Evolutionary conservation across 2,797 vertebrate genomes (phyloP).

Genomic region (Pangasius macronema): DNA sequence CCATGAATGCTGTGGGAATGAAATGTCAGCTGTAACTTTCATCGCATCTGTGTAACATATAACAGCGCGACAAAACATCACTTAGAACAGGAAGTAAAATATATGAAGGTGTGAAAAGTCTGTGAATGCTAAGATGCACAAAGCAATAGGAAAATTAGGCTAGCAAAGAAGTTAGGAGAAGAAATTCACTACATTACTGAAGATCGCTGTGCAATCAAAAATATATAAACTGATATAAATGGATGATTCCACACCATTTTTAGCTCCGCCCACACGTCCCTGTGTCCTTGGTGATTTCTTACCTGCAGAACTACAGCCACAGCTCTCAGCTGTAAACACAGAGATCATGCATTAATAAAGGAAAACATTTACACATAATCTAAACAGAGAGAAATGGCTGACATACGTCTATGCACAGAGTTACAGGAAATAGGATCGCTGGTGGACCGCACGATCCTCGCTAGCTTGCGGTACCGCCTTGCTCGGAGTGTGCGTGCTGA

Average conservation of each 20-base stretch:
- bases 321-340: conserved; percentile 75
- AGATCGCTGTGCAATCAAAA: not conserved
- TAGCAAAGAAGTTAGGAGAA: not conserved
- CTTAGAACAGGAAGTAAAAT: not conserved
- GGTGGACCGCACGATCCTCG: conserved; percentile 87
- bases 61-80: too few relatives aligned
- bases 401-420: conserved; percentile 79
- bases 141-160: not conserved
- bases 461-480: conserved; percentile 72
- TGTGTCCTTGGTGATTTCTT: conserved; percentile 57
- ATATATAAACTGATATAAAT: too few relatives aligned
- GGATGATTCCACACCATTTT: not conserved
- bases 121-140: not conserved
- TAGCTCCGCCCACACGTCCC: not conserved
- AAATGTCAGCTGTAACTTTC: not conserved
- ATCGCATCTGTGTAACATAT: not conserved
- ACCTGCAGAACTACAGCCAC: conserved; percentile 66
- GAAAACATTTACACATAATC: conserved; percentile 5
- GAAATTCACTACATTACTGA: not conserved
- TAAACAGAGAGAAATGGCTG: conserved; percentile 1
- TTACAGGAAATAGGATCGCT: conserved; percentile 90
- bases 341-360: conserved; percentile 50
- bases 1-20: conserved; percentile 33
- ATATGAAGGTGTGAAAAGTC: not conserved
- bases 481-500: conserved; percentile 68